These are phyloP conservation scores for Pseudotriccus pelzelni DNA, from an alignment of 2,797 vertebrate species.

Conservation along the genomic window DNA sequence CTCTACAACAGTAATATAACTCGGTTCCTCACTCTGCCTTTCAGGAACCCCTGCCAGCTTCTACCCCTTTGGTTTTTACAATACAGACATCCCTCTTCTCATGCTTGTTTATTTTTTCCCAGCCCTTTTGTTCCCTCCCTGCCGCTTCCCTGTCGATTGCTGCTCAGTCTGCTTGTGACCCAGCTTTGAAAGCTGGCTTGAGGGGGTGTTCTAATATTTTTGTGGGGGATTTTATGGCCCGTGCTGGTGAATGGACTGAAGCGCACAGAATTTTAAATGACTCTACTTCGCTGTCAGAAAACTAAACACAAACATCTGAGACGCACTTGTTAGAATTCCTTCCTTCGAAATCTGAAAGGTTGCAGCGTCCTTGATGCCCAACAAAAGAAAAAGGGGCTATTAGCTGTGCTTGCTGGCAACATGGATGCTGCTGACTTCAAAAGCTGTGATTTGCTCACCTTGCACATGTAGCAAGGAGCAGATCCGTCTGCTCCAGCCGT, in stretches of 20 bases:
- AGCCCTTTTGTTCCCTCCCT: not conserved
- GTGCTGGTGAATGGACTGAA: not conserved
- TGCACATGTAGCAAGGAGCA: not conserved
- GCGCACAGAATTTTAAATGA: not conserved
- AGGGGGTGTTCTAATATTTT: not conserved
- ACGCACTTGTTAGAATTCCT: not conserved
- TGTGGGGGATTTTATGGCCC: not conserved
- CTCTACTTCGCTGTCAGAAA: not conserved
- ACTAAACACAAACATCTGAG: slow-evolving; percentile 1
- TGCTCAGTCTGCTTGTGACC: not conserved
- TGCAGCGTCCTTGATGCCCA: not conserved
- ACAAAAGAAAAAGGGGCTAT: not conserved
- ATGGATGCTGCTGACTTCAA: not conserved
- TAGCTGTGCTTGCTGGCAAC: not conserved
- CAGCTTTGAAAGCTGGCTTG: not conserved
- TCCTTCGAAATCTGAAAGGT: not conserved
- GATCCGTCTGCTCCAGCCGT: not conserved
- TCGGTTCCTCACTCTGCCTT: not conserved
- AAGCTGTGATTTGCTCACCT: slow-evolving; percentile 3
- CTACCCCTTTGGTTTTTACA: not conserved
- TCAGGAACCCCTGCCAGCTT: not conserved
- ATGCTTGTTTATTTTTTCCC: slow-evolving; percentile 1
- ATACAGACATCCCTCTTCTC: not conserved
- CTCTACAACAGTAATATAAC: not conserved
- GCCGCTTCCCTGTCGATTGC: not conserved